phyloP scores from a whole-genome alignment of 1,140 invertebrate species.

The Brachionus manjavacas region DNA sequence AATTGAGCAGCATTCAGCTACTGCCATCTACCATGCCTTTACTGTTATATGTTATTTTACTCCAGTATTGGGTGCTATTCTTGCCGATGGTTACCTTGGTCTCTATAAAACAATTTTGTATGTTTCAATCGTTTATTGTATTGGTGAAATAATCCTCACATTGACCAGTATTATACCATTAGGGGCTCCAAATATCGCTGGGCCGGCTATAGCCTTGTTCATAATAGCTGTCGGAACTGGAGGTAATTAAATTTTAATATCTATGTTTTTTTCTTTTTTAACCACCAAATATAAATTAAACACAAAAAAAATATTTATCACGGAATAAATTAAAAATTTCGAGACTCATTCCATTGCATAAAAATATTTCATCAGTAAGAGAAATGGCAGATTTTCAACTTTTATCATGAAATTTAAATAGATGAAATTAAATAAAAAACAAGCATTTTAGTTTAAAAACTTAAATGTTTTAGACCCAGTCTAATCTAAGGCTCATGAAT shows the following conservation, averaged over 20 bases:
- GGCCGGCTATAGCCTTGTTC: constrained; percentile 51
- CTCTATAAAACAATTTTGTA: constrained; percentile 83
- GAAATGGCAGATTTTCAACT: too few species aligned
- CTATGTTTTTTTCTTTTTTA: too few species aligned
- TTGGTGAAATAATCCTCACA: constrained; percentile 75
- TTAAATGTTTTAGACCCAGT: too few species aligned
- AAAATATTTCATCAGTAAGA: too few species aligned
- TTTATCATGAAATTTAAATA: too few species aligned
- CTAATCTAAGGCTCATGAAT: too few species aligned
- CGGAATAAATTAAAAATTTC: too few species aligned
- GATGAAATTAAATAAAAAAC: too few species aligned
- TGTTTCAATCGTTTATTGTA: constrained; percentile 76
- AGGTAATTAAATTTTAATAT: constrained; percentile 58
- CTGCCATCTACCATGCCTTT: constrained; percentile 76
- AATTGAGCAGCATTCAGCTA: constrained; percentile 66
- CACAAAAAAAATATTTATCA: too few species aligned
- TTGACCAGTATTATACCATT: constrained; percentile 63
- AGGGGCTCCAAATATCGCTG: constrained; percentile 60
- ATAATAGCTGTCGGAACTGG: constrained; percentile 57
- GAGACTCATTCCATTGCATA: too few species aligned
- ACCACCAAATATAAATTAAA: too few species aligned
- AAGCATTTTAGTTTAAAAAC: too few species aligned
- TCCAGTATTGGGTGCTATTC: constrained; percentile 75
- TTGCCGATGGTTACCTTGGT: constrained; percentile 79
- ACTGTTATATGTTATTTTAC: constrained; percentile 77